Conservation (phyloP, 2,113 vertebrate species). For the Pedetes capensis region DNA sequence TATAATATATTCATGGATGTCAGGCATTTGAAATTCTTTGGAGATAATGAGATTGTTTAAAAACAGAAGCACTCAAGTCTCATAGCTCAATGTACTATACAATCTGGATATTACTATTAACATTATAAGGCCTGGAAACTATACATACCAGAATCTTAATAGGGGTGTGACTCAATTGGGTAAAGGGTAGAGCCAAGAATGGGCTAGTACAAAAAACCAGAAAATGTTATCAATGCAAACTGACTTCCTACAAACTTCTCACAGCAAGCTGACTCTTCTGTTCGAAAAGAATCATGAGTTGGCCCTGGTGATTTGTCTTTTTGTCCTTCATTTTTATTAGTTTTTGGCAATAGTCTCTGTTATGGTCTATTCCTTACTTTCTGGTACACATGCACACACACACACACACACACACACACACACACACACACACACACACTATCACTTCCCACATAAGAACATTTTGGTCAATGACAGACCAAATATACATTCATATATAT, state of each 20-base stretch:
- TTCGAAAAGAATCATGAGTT: background rate
- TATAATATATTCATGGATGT: background rate
- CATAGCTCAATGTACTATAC: background rate
- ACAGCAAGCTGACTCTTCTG: background rate
- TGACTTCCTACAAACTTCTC: background rate
- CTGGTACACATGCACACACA: background rate
- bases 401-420: background rate
- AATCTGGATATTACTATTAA: background rate
- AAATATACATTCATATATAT: background rate
- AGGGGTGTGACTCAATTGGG: background rate
- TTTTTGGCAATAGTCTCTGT: background rate
- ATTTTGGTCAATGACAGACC: background rate
- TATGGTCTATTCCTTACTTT: background rate
- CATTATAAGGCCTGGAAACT: background rate
- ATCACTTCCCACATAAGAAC: background rate
- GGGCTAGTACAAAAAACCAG: background rate
- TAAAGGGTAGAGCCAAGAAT: background rate
- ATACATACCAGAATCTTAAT: background rate
- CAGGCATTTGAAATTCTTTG: background rate
- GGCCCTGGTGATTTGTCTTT: background rate
- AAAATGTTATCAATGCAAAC: background rate
- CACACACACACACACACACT: background rate
- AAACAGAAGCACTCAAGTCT: constrained; percentile 5
- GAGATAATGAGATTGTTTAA: background rate
- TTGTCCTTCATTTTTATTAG: background rate